Evolutionary conservation across 1,140 invertebrate species (phyloP), one percentile per base, ranked within the genome.

Genomic region (Belonocnema kinseyi): DNA sequence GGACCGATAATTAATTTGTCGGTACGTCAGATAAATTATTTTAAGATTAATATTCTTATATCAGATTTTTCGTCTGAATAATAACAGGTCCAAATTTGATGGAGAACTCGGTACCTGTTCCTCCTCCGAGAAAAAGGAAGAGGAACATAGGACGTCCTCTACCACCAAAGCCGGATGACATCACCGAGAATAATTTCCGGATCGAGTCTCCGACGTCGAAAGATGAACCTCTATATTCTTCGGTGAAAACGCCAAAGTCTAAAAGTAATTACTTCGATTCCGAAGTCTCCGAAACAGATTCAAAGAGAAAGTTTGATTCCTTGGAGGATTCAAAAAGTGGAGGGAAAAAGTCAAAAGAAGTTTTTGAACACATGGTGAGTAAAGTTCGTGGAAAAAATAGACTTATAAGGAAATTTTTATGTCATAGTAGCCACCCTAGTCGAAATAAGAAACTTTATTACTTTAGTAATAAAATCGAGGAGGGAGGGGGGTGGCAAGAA

Each of bases 81-180:
- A 46, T 33, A 7, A 66, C 76, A 90, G 88, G 82, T 72, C 83
- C 85, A 51, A 89, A 88, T 77, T 77, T 84, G 77, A 89, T 10
- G 13, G 26, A 88, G 76, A 81, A 87, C 52, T 66, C 74, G 11
- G 85, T 83, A 10, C 90, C 90, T 7, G 81, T 91, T 21, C 90
- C 90, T 56, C 90, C 90, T 2, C 90, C 90, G 11, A 85, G 90
- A 17, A 85, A 85, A 16, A 86, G 86, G 17, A 88, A 86, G 46
- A 86, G 83, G 83, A 91, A 89, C 79, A 81, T 77, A 72, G 83
- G 87, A 53, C 83, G 90, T 72, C 88, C 89, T 16, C 78, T 91
- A 74, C 90, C 90, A 1, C 87, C 89, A 26, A 90, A 91, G 77
- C 89, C 90, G 56, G 87, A 87, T 76, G 86, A 90, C 76, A 74